Conservation (phyloP, 2,113 vertebrate genomes). For the Dicrurus megarhynchus region DNA sequence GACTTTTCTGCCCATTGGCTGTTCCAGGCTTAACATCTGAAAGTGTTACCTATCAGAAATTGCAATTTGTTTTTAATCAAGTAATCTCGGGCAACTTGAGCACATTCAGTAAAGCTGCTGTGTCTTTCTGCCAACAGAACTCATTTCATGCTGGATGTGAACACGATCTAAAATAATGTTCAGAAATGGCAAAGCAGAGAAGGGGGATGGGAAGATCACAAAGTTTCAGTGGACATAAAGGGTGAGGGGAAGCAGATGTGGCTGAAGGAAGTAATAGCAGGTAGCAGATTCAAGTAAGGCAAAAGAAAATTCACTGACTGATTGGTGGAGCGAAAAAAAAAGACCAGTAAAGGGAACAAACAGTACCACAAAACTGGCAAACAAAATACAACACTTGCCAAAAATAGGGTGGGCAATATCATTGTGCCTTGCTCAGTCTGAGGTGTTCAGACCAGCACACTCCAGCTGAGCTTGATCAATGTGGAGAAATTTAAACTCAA, state of each 20-base stretch:
- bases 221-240: background rate
- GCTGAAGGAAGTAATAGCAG: background rate
- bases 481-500: background rate
- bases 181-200: background rate
- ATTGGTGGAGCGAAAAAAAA: background rate
- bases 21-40: background rate
- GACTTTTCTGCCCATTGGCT: background rate
- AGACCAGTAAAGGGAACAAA: background rate
- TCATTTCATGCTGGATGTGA: background rate
- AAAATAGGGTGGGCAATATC: background rate
- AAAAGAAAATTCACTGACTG: background rate
- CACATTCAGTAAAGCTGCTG: background rate
- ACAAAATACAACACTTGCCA: background rate
- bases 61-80: constrained; percentile 1
- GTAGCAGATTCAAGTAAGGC: background rate
- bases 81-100: background rate
- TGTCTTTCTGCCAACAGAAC: background rate
- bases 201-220: background rate
- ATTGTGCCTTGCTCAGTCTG: background rate
- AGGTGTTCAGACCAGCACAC: background rate
- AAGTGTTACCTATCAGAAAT: background rate
- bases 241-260: background rate
- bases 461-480: background rate
- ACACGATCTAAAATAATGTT: background rate
- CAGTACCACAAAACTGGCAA: background rate